Conservation (phyloP, 2,888 invertebrate species). For the Tipula lateralis region DNA sequence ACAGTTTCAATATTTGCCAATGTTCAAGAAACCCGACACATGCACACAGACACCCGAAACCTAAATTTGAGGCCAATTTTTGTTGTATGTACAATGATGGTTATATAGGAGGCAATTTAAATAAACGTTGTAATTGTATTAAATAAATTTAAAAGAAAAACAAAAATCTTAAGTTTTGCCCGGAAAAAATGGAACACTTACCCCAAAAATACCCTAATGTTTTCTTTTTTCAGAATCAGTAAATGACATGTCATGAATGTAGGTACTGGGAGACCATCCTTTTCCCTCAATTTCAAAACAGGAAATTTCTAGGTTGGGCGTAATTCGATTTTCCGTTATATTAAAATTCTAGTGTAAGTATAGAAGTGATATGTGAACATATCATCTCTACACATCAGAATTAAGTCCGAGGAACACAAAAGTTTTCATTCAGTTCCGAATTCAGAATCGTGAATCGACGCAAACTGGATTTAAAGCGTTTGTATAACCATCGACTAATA, state of each 20-base stretch:
- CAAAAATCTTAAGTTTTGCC: neutral
- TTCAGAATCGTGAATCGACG: neutral
- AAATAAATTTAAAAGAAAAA: neutral
- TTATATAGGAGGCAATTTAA: slow-evolving; percentile 12
- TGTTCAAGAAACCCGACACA: neutral
- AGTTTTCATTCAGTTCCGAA: neutral
- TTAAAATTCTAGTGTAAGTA: neutral
- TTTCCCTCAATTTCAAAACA: neutral
- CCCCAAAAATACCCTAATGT: neutral
- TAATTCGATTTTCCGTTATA: neutral
- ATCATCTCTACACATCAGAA: neutral
- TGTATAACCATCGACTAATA: too few relatives aligned
- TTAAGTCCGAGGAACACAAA: neutral
- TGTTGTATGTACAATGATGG: neutral
- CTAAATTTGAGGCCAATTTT: neutral
- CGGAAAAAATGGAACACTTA: neutral
- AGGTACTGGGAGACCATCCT: neutral
- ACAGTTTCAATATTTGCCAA: neutral
- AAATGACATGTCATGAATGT: neutral
- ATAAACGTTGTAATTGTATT: neutral
- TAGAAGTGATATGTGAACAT: neutral
- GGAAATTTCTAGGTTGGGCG: neutral
- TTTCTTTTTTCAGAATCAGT: neutral
- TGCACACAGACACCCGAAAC: neutral
- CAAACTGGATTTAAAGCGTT: too few relatives aligned